Evolutionary conservation across 2,797 vertebrate genomes (phyloP).

Genomic region (Acanthornis magna): DNA sequence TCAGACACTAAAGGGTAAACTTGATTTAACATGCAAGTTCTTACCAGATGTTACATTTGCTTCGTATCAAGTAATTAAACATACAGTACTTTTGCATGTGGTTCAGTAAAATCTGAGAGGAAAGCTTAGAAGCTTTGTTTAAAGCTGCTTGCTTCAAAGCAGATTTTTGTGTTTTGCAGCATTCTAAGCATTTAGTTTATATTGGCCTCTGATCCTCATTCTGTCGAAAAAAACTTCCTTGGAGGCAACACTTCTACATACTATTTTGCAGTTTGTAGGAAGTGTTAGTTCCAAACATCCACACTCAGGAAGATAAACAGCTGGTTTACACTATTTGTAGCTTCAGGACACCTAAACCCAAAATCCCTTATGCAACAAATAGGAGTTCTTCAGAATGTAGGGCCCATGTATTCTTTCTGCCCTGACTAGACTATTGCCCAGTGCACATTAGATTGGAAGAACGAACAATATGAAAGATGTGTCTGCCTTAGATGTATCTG

Average conservation of each 20-base stretch:
- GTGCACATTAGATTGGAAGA: not conserved
- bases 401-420: not conserved
- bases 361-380: not conserved
- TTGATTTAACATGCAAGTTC: slow-evolving; percentile 44
- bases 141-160: slow-evolving; percentile 64
- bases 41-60: slow-evolving; percentile 63
- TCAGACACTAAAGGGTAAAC: slow-evolving; percentile 37
- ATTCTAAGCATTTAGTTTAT: slow-evolving; percentile 21
- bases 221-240: not conserved
- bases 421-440: not conserved
- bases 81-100: slow-evolving; percentile 26
- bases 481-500: not conserved
- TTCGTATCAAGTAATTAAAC: slow-evolving; percentile 63
- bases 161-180: slow-evolving; percentile 49
- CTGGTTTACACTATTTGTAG: not conserved
- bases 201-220: slow-evolving; percentile 5
- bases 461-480: not conserved
- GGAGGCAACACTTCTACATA: not conserved
- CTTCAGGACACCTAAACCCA: not conserved
- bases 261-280: not conserved
- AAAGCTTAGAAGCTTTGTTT: slow-evolving; percentile 63
- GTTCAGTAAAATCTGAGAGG: slow-evolving; percentile 51
- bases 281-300: not conserved
- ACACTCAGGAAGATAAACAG: not conserved
- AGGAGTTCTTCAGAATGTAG: not conserved